phyloP scores from a whole-genome alignment of 2,113 vertebrate species.

The Procavia capensis region DNA sequence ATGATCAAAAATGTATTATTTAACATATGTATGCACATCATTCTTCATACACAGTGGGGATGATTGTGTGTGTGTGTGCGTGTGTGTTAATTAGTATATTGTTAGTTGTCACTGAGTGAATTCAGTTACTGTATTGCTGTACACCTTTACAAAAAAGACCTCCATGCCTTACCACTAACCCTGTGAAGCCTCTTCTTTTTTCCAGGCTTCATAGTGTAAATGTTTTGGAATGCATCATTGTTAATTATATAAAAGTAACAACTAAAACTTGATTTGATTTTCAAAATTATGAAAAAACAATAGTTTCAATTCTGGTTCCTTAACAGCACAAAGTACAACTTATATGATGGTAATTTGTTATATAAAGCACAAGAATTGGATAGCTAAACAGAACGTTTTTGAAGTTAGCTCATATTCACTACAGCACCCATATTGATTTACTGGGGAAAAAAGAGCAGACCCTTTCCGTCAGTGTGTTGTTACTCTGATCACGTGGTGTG shows the following conservation, averaged over 20 bases:
- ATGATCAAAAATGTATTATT: neutral
- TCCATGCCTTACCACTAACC: neutral
- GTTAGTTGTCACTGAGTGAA: neutral
- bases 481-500: neutral
- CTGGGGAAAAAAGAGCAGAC: neutral
- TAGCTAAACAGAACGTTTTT: neutral
- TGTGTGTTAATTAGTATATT: neutral
- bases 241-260: conserved; percentile 43
- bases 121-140: neutral
- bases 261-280: conserved; percentile 47
- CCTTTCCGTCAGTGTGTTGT: conserved; percentile 17
- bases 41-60: neutral
- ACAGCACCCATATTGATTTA: neutral
- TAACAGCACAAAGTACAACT: conserved; percentile 36
- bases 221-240: neutral
- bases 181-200: neutral
- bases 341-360: conserved; percentile 34
- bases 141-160: neutral
- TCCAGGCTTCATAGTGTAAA: conserved; percentile 7
- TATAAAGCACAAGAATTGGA: neutral
- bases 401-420: conserved; percentile 55
- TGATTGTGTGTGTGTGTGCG: neutral
- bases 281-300: conserved; percentile 48
- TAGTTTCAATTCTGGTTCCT: conserved; percentile 43
- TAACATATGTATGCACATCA: neutral